A percentile compares a stretch with the other conserved stretches of the same genome.
Evolutionary conservation across 1,140 invertebrate genomes (phyloP).

Genomic region (Lordiphosa clarofinis): DNA sequence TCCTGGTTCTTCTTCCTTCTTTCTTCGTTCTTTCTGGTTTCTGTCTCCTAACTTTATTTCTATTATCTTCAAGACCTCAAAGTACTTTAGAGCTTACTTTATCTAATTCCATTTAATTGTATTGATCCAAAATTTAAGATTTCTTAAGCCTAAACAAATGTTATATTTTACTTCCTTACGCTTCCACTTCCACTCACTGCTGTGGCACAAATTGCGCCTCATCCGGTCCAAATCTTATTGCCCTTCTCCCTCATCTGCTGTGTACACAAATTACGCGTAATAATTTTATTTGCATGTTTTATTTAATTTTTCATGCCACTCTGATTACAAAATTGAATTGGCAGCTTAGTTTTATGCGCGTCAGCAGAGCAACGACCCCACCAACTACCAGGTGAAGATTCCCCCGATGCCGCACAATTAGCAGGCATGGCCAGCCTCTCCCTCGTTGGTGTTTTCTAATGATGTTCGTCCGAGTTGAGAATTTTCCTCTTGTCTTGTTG

Average conservation of each 20-base stretch:
- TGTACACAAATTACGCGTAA: conserved; percentile 73
- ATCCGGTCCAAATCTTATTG: background rate
- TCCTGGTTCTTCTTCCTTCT: too few species aligned
- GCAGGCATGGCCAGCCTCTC: conserved; percentile 30
- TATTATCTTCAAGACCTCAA: too few species aligned
- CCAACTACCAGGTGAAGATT: conserved; percentile 30
- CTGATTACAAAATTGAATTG: conserved; percentile 77
- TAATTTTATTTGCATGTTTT: conserved; percentile 78
- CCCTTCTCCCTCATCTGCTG: conserved; percentile 13
- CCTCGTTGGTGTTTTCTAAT: conserved; percentile 52
- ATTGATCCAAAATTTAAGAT: too few species aligned
- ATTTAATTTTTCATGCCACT: conserved; percentile 78
- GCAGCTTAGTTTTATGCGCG: conserved; percentile 70
- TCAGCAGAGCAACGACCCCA: conserved; percentile 20
- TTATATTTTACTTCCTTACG: too few species aligned
- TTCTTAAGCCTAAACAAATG: too few species aligned
- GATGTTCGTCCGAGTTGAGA: conserved; percentile 56
- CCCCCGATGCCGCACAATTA: conserved; percentile 70
- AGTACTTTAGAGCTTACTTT: too few species aligned
- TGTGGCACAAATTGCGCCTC: background rate
- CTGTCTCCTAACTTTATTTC: too few species aligned
- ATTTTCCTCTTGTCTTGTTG: conserved; percentile 55
- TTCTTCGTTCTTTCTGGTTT: too few species aligned
- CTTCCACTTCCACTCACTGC: conserved; percentile 11
- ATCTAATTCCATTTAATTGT: too few species aligned